Percentiles rank a stretch among this genome's conserved stretches.
These are phyloP conservation scores for Lamprologus callipterus DNA, from an alignment of 2,113 vertebrate species.

Conservation along the genomic window DNA sequence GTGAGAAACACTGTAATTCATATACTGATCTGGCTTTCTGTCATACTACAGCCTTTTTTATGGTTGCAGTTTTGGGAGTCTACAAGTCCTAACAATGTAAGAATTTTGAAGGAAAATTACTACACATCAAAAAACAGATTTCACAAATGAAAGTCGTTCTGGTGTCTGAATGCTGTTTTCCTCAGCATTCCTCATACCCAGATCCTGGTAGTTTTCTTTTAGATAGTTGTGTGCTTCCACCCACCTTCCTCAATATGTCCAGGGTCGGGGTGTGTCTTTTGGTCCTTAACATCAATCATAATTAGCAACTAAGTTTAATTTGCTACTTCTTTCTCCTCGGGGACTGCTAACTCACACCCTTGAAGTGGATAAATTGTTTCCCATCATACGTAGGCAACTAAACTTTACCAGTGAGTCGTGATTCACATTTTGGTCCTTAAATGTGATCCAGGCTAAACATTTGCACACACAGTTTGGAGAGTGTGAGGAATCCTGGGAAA, in stretches of 20 bases:
- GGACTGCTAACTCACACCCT: neutral
- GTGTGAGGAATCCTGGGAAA: conserved; percentile 27
- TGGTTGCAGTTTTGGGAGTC: neutral
- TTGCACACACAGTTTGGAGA: neutral
- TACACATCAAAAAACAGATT: neutral
- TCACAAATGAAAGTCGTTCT: neutral
- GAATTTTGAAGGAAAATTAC: neutral
- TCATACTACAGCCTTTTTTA: neutral
- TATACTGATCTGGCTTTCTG: neutral
- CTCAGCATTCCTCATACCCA: neutral
- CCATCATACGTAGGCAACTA: neutral
- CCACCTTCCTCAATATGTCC: neutral
- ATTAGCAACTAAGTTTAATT: neutral
- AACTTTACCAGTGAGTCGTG: conserved; percentile 17
- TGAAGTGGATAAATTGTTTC: neutral
- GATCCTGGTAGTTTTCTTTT: neutral
- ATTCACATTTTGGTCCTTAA: neutral
- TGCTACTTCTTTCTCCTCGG: neutral
- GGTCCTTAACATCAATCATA: neutral
- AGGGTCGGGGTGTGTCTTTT: neutral
- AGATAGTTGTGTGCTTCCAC: neutral
- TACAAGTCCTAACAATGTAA: neutral
- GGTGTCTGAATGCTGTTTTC: neutral
- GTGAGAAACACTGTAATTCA: neutral
- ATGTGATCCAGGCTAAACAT: conserved; percentile 36